Percentiles rank a stretch among this genome's conserved stretches.
phyloP scores from a whole-genome alignment of 2,797 vertebrate genomes.

The Aulostomus chinensis region DNA sequence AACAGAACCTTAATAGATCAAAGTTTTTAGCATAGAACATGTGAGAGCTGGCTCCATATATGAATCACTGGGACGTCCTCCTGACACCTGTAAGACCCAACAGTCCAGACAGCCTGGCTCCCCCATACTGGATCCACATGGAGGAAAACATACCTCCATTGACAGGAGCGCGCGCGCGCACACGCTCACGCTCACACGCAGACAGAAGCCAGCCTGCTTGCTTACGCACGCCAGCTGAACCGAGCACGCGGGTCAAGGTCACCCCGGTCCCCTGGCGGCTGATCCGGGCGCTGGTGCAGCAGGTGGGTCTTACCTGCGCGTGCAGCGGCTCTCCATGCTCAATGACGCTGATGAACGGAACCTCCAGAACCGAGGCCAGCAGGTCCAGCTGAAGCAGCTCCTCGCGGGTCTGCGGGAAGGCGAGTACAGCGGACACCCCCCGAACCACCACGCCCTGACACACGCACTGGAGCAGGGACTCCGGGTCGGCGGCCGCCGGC shows the following conservation, averaged over 20 bases:
- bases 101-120: no score
- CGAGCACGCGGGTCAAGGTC: constrained; percentile 6
- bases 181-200: not conserved
- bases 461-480: constrained; percentile 84
- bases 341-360: constrained; percentile 89
- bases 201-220: no score
- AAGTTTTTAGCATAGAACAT: no score
- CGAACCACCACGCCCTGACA: constrained; percentile 85
- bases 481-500: constrained; percentile 82
- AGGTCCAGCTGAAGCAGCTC: constrained; percentile 90
- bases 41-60: no score
- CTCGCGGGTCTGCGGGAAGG: constrained; percentile 86
- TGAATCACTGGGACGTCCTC: no score
- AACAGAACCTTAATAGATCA: no score
- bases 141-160: no score
- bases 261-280: not conserved
- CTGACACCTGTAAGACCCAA: no score
- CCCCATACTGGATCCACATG: no score
- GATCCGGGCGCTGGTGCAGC: not conserved
- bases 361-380: constrained; percentile 84
- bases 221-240: no score
- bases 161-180: no score
- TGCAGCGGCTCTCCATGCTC: constrained; percentile 81
- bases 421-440: constrained; percentile 86
- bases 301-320: constrained; percentile 78